These are phyloP conservation scores for Oscheius sp. DNA, from an alignment of 1,140 invertebrate genomes.

Conservation along the genomic window DNA sequence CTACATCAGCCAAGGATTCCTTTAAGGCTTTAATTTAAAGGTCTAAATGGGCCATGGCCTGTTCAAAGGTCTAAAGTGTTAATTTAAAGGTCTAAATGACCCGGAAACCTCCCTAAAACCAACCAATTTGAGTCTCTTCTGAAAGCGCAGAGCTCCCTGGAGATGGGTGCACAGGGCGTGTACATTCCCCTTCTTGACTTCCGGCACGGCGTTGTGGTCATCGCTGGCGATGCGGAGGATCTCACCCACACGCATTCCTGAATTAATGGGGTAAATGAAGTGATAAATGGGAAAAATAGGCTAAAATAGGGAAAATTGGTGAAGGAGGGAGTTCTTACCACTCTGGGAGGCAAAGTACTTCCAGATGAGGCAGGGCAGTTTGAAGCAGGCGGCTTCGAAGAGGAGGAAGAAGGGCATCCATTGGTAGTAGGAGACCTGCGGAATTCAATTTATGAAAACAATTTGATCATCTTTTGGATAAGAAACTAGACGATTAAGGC, in stretches of 20 bases:
- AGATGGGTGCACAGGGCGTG: conserved; percentile 51
- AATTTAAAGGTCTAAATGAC: too few relatives aligned
- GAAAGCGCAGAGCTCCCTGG: conserved; percentile 53
- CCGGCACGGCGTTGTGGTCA: conserved; percentile 51
- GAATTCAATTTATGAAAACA: too few relatives aligned
- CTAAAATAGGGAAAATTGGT: neutral
- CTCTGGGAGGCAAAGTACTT: conserved; percentile 60
- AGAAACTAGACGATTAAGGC: too few relatives aligned
- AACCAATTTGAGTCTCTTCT: conserved; percentile 49
- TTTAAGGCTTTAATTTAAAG: too few relatives aligned
- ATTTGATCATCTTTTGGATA: conserved; percentile 44
- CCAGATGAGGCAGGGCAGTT: conserved; percentile 63
- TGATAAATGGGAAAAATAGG: neutral
- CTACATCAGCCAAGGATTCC: neutral
- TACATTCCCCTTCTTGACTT: conserved; percentile 47
- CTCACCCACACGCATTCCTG: conserved; percentile 57
- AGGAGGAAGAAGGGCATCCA: conserved; percentile 64
- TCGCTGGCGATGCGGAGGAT: conserved; percentile 53
- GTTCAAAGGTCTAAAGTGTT: too few relatives aligned
- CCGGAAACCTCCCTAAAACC: too few relatives aligned
- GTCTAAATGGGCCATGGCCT: too few relatives aligned
- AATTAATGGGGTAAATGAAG: neutral
- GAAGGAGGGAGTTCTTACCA: too few relatives aligned
- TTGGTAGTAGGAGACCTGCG: conserved; percentile 62
- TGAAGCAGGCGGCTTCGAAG: conserved; percentile 62